Conservation (phyloP, 2,113 vertebrate species). For the Peromyscus maniculatus region DNA sequence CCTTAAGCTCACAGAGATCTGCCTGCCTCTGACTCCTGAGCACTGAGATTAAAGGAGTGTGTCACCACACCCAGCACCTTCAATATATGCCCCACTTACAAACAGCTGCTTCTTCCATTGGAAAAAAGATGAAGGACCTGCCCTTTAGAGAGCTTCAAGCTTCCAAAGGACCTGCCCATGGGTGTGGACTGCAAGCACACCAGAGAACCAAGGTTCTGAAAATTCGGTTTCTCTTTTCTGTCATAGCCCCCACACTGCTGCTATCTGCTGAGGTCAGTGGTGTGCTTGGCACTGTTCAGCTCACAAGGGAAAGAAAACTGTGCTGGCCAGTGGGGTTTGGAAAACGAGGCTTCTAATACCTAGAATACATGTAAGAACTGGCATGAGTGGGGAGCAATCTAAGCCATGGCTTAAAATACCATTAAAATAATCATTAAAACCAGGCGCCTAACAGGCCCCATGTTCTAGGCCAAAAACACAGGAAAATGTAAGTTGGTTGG, state of each 20-base stretch:
- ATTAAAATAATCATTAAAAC: slow-evolving; percentile 79
- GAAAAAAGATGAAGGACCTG: slow-evolving; percentile 46
- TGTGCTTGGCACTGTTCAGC: slow-evolving; percentile 9
- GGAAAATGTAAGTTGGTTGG: slow-evolving; percentile 45
- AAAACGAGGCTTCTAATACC: slow-evolving; percentile 46
- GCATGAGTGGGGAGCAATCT: slow-evolving; percentile 39
- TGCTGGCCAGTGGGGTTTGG: slow-evolving; percentile 45
- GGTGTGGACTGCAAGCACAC: neutral
- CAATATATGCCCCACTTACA: neutral
- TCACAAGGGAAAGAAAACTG: neutral
- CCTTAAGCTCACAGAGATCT: neutral
- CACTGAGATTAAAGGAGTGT: neutral
- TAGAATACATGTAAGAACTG: slow-evolving; percentile 68
- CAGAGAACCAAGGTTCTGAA: neutral
- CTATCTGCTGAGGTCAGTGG: slow-evolving; percentile 11
- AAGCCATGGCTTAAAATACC: slow-evolving; percentile 73
- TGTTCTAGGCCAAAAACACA: slow-evolving; percentile 54
- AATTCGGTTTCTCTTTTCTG: slow-evolving; percentile 18
- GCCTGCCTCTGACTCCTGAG: neutral
- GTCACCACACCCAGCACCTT: neutral
- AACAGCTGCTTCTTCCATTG: slow-evolving; percentile 31
- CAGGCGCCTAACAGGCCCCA: slow-evolving; percentile 5
- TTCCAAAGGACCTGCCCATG: slow-evolving; percentile 59
- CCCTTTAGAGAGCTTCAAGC: slow-evolving; percentile 20
- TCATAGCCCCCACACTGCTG: neutral